Evolutionary conservation across 2,888 invertebrate genomes (phyloP).

Genomic region (Caenorhabditis sp.): DNA sequence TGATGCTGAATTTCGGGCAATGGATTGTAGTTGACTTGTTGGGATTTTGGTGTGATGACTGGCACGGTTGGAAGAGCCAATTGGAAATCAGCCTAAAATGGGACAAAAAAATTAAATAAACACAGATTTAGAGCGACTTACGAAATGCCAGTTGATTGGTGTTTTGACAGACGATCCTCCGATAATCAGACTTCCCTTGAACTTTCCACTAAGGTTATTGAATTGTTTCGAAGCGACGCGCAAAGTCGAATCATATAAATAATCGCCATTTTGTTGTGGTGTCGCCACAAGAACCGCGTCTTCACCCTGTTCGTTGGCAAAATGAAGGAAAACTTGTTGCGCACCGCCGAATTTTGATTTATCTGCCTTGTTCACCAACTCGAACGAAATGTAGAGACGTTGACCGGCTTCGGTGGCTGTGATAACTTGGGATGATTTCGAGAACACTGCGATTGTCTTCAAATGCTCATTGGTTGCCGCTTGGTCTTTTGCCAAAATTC

Average conservation of each 20-base stretch:
- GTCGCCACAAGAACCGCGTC: conserved; percentile 79
- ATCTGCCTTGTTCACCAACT: conserved; percentile 79
- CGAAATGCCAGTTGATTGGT: conserved; percentile 87
- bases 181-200: conserved; percentile 83
- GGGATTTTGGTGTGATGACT: conserved; percentile 61
- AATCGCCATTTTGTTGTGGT: conserved; percentile 13
- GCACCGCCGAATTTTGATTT: conserved; percentile 77
- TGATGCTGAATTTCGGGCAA: conserved; percentile 76
- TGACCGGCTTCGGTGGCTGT: conserved; percentile 86
- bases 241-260: conserved; percentile 16
- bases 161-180: conserved; percentile 90
- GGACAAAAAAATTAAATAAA: not conserved
- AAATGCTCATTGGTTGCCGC: conserved; percentile 16
- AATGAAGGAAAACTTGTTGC: conserved; percentile 81
- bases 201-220: conserved; percentile 79
- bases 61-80: conserved; percentile 78
- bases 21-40: conserved; percentile 59
- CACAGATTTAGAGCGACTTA: conserved; percentile 35
- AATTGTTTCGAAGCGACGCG: conserved; percentile 21
- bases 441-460: conserved; percentile 77
- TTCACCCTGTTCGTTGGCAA: conserved; percentile 78
- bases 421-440: conserved; percentile 78
- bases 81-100: conserved; percentile 77
- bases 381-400: conserved; percentile 84
- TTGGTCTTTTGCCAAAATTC: conserved; percentile 72